Evolutionary conservation across 2,113 vertebrate genomes (phyloP), one percentile per base, ranked within the genome.

Genomic region (Cyphomyrus plagiostoma): DNA sequence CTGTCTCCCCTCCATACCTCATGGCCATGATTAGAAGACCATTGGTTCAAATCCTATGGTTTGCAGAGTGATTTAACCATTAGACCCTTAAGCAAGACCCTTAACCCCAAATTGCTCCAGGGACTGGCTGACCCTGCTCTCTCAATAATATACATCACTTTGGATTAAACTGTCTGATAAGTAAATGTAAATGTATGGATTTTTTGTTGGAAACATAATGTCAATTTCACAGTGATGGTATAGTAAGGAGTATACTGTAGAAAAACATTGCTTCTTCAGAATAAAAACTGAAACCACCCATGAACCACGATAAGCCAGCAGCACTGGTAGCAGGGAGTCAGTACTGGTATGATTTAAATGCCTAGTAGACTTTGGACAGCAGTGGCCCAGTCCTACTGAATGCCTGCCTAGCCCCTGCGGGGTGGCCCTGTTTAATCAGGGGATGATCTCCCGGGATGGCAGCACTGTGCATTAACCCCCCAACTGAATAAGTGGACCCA

Each of bases 141-240:
- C n/a, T 70, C 10, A 70, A 4, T 70, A 70, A 30, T 70, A 10
- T 30, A 30, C 62, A 70, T 26, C 62, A 70, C 58, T 70, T 70
- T 70, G n/a, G n/a, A 30, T 70, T 10, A 66, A 66, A 26, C 58
- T 26, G 23, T 10, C 9, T 66, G 62, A 26, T 26, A 70, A 9
- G 23, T n/a, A n/a, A n/a, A 62, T 62, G 56, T 62, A 62, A 62
- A 58, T 58, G 21, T n/a, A 35, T 77, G 30, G 3, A 93, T 94
- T 93, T 94, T 90, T 86, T 88, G 91, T 13, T 70, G n/a, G n/a
- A 70, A 70, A 30, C n/a, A 70, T 11, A 70, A 70, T 70, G n/a
- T 70, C 62, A 70, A 11, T 26, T 70, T 30, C n/a, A 70, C n/a
- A 70, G 62, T 93, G 89, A 89, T 82, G 11, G 56, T 89, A 90